A percentile compares a stretch with the other conserved stretches of the same genome.
Evolutionary conservation across 2,888 invertebrate genomes (phyloP).

Genomic region (Clistopyga incitator): DNA sequence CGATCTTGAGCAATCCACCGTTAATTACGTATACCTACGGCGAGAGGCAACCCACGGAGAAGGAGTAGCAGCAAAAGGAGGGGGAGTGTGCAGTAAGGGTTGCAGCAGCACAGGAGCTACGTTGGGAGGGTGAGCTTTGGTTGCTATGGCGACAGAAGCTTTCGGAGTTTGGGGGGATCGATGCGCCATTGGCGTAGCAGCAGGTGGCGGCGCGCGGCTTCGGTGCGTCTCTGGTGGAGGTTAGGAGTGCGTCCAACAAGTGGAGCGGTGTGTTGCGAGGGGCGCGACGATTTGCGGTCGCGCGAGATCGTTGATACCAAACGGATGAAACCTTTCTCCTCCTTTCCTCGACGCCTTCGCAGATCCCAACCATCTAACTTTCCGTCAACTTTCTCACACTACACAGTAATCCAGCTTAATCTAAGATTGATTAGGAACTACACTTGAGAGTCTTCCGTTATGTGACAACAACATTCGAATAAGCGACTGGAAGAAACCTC

Average conservation of each 20-base stretch:
- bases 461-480: not conserved
- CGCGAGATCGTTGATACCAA: slow-evolving; percentile 66
- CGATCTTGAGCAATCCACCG: slow-evolving; percentile 36
- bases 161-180: slow-evolving; percentile 81
- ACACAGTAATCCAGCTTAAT: slow-evolving; percentile 8
- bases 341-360: slow-evolving; percentile 22
- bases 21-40: slow-evolving; percentile 63
- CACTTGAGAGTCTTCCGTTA: slow-evolving; percentile 4
- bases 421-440: slow-evolving; percentile 7
- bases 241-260: slow-evolving; percentile 78
- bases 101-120: slow-evolving; percentile 68
- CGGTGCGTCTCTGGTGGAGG: slow-evolving; percentile 24
- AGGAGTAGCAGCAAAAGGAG: slow-evolving; percentile 52
- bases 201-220: slow-evolving; percentile 76
- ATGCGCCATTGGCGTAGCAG: slow-evolving; percentile 83
- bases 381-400: not conserved
- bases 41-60: slow-evolving; percentile 56
- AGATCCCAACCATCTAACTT: slow-evolving; percentile 17
- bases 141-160: slow-evolving; percentile 71
- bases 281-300: slow-evolving; percentile 55
- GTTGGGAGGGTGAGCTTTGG: slow-evolving; percentile 65
- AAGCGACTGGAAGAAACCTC: not conserved
- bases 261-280: slow-evolving; percentile 69
- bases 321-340: slow-evolving; percentile 31
- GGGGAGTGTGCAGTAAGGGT: slow-evolving; percentile 60